Conservation (phyloP, 2,797 vertebrate species). For the Oceanodroma leucorhoa region DNA sequence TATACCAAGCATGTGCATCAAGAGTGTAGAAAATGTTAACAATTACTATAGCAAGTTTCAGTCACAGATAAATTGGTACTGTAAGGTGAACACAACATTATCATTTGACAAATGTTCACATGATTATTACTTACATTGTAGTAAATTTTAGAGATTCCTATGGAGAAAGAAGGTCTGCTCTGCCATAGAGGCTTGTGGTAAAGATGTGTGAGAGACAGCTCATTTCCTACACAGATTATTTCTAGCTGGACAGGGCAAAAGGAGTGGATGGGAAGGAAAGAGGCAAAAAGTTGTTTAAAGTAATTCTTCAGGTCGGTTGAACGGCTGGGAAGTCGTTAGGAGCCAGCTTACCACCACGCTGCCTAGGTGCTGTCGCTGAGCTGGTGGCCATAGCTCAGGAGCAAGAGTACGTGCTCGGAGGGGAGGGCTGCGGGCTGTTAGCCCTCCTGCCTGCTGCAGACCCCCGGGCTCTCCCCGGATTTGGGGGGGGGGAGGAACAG, state of each 20-base stretch:
- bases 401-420: neutral
- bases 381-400: neutral
- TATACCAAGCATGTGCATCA: neutral
- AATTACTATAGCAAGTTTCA: neutral
- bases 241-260: neutral
- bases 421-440: neutral
- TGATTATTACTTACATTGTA: neutral
- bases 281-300: neutral
- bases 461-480: neutral
- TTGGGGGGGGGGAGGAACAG: accelerated
- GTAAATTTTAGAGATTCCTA: neutral
- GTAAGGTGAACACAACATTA: neutral
- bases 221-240: neutral
- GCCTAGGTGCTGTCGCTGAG: neutral
- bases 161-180: neutral
- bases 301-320: neutral
- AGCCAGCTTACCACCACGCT: neutral
- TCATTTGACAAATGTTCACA: neutral
- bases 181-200: neutral
- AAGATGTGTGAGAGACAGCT: neutral
- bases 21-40: neutral
- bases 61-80: neutral
- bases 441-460: neutral
- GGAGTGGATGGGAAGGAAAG: neutral
- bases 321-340: neutral